phyloP scores from a whole-genome alignment of 2,113 vertebrate species.

The Equus quagga region DNA sequence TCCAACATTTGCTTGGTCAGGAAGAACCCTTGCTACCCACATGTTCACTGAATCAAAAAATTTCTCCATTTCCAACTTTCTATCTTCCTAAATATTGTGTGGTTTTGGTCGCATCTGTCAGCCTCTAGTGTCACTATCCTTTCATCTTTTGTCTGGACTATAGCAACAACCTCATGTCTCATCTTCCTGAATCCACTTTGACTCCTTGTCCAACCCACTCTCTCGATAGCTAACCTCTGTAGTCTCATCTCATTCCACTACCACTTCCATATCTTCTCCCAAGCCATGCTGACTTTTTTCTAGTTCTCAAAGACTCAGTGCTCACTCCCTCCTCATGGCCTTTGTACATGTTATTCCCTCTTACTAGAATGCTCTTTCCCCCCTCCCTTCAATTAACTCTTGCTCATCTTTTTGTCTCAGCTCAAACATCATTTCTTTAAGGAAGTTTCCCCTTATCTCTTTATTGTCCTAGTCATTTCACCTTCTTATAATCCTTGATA shows the following conservation, averaged over 20 bases:
- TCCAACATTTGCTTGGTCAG: not conserved
- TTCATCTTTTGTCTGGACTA: not conserved
- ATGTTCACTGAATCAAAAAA: not conserved
- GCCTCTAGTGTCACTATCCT: not conserved
- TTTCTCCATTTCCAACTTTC: not conserved
- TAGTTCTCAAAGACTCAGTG: not conserved
- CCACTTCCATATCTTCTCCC: not conserved
- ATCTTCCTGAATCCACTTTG: not conserved
- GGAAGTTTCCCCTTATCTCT: not conserved
- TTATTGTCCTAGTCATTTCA: not conserved
- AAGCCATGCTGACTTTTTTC: not conserved
- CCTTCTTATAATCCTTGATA: not conserved
- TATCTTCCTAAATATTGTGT: not conserved
- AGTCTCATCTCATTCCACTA: not conserved
- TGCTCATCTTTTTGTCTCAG: not conserved
- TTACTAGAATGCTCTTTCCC: not conserved
- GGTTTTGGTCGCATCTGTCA: not conserved
- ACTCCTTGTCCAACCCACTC: not conserved
- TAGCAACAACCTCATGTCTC: not conserved
- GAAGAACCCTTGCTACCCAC: not conserved
- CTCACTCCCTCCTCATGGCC: not conserved
- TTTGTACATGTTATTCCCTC: not conserved
- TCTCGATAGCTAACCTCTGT: not conserved
- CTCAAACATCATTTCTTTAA: slow-evolving; percentile 10
- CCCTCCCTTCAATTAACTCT: not conserved